Evolutionary conservation across 2,888 invertebrate genomes (phyloP).

Genomic region (Rugalucina vietnamica): DNA sequence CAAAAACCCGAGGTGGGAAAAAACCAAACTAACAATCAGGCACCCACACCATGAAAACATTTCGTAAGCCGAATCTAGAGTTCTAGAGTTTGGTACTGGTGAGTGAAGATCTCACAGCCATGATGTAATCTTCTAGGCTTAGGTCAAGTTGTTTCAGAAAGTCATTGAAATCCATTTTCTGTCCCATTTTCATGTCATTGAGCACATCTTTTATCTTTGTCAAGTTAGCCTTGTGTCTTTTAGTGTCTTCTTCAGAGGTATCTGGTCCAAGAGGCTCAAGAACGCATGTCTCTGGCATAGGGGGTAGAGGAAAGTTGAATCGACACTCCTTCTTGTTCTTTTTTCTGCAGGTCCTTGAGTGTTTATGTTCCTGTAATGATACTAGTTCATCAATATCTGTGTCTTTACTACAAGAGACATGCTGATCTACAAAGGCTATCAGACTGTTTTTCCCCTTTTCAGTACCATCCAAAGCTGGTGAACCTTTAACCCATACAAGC

Average conservation of each 20-base stretch:
- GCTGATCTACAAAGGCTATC: conserved; percentile 9
- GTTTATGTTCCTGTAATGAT: conserved; percentile 44
- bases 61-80: no score
- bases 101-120: neutral
- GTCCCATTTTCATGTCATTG: conserved; percentile 11
- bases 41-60: no score
- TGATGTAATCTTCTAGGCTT: neutral
- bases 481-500: conserved; percentile 47
- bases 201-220: neutral
- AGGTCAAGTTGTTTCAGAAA: conserved; percentile 1
- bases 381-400: conserved; percentile 9
- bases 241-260: no score
- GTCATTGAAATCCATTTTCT: conserved; percentile 9
- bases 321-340: conserved; percentile 25
- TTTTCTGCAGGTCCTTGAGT: conserved; percentile 43
- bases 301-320: conserved; percentile 50
- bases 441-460: no score
- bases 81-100: neutral
- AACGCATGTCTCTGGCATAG: conserved; percentile 34
- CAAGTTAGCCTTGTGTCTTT: conserved; percentile 36
- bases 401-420: conserved; percentile 33
- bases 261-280: conserved; percentile 51
- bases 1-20: no score
- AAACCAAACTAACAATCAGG: no score
- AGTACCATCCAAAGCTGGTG: conserved; percentile 36